A percentile compares a stretch with the other conserved stretches of the same genome.
Conservation (phyloP, 2,113 vertebrate genomes). For the Panurus biarmicus region DNA sequence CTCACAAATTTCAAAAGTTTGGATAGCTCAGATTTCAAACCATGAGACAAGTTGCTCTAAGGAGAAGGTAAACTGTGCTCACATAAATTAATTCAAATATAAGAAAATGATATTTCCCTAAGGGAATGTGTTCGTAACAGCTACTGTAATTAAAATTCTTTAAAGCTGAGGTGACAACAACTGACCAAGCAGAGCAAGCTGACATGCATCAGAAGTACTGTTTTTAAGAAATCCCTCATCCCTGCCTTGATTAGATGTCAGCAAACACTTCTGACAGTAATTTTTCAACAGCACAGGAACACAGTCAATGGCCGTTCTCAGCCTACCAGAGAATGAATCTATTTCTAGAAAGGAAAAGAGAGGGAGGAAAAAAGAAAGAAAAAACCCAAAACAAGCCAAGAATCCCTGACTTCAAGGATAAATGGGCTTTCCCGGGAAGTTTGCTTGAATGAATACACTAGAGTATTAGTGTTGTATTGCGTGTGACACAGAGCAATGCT, state of each 20-base stretch:
- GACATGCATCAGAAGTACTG: conserved; percentile 1
- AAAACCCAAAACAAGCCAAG: background rate
- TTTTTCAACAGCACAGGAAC: conserved; percentile 10
- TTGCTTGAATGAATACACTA: background rate
- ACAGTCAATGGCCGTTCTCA: background rate
- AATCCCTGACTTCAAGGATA: background rate
- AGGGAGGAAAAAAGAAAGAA: rapidly evolving
- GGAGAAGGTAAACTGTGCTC: background rate
- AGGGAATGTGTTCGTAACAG: background rate
- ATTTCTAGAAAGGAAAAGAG: conserved; percentile 8
- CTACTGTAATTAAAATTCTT: conserved; percentile 47
- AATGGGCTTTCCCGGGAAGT: background rate
- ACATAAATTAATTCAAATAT: conserved; percentile 19
- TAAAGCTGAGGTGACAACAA: conserved; percentile 33
- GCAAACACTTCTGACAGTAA: conserved; percentile 9
- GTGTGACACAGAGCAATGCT: background rate
- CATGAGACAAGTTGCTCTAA: background rate
- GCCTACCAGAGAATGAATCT: background rate
- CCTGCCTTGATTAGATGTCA: conserved; percentile 41
- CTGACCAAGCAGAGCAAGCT: conserved; percentile 41
- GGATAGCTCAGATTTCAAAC: conserved; percentile 10
- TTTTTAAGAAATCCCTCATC: conserved; percentile 38
- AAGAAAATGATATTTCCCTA: conserved; percentile 8
- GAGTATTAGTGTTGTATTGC: background rate
- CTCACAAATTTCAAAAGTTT: conserved; percentile 15